Evolutionary conservation across 2,113 vertebrate species (phyloP).

Genomic region (Nothocercus nigrocapillus): DNA sequence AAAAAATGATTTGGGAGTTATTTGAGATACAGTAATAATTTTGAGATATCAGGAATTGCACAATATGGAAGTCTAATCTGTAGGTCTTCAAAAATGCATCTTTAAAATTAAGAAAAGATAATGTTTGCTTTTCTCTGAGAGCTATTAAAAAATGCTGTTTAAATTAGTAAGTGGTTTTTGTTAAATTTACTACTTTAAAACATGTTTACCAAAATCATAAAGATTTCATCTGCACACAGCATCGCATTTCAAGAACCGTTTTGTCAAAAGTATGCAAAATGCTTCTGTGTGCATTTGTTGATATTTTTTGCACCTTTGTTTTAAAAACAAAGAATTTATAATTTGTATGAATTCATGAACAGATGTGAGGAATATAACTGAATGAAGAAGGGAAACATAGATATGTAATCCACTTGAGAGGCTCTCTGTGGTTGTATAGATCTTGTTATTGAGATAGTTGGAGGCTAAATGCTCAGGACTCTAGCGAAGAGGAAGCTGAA

Average conservation of each 20-base stretch:
- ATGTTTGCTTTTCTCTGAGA: background rate
- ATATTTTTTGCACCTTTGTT: background rate
- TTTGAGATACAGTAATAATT: background rate
- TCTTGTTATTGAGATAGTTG: background rate
- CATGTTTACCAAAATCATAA: background rate
- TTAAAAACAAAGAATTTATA: background rate
- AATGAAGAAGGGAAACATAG: background rate
- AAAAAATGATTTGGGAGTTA: background rate
- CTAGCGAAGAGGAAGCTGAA: background rate
- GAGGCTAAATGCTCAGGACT: background rate
- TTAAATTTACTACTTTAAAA: background rate
- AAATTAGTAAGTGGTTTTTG: background rate
- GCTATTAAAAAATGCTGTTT: background rate
- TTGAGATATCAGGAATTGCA: background rate
- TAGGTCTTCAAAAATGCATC: background rate
- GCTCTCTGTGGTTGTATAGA: background rate
- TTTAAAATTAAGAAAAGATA: background rate
- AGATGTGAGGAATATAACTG: background rate
- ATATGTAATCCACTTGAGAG: background rate
- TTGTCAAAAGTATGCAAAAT: background rate
- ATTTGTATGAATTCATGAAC: background rate
- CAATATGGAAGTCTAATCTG: background rate
- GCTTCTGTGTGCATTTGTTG: rapidly evolving
- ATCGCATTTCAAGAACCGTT: background rate
- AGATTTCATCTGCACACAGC: background rate